phyloP scores from a whole-genome alignment of 2,113 vertebrate species.

The Nycticorax nycticorax region DNA sequence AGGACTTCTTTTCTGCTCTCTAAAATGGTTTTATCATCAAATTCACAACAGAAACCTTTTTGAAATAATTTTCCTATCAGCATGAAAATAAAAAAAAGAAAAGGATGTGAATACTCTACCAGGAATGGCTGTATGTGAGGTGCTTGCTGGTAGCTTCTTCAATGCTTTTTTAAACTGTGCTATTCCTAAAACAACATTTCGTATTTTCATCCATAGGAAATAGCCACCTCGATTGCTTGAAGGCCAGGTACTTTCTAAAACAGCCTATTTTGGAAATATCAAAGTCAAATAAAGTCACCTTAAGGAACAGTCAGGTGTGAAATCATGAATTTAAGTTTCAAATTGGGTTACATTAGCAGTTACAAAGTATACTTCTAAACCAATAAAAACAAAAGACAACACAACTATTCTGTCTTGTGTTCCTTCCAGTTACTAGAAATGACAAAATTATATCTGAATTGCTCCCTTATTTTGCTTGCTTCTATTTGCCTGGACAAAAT shows the following conservation, averaged over 20 bases:
- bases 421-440: not conserved
- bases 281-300: not conserved
- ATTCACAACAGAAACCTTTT: not conserved
- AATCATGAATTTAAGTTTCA: not conserved
- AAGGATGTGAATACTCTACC: slow-evolving; percentile 73
- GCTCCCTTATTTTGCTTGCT: not conserved
- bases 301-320: not conserved
- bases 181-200: slow-evolving; percentile 91
- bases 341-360: not conserved
- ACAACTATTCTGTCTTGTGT: not conserved
- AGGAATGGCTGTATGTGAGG: slow-evolving; percentile 80
- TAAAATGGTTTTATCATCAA: not conserved
- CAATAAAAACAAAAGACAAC: not conserved
- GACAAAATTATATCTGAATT: not conserved
- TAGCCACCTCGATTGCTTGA: slow-evolving; percentile 94
- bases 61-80: not conserved
- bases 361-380: not conserved
- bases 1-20: fast-evolving
- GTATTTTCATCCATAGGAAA: slow-evolving; percentile 95
- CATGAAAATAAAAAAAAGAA: not conserved
- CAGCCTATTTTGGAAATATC: slow-evolving; percentile 80
- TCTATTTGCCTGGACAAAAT: not conserved
- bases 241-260: slow-evolving; percentile 98
- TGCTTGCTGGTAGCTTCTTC: slow-evolving; percentile 79
- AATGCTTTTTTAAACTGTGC: slow-evolving; percentile 92